Evolutionary conservation across 92 coral and sea anemone genomes (phyloP).

Genomic region (Phenganax stokvisi): DNA sequence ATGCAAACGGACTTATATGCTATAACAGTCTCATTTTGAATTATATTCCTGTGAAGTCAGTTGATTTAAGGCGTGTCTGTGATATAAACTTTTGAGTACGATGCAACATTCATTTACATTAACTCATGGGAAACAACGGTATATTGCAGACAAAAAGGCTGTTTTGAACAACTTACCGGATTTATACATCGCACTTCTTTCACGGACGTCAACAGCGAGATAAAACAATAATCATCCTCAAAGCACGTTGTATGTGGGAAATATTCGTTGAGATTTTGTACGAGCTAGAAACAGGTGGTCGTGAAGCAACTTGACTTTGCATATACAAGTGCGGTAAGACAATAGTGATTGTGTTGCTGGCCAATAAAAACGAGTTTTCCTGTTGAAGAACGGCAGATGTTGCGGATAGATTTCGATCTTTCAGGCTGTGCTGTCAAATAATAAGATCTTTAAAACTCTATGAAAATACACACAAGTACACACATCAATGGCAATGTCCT

Average conservation of each 20-base stretch:
- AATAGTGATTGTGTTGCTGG: slow-evolving; percentile 22
- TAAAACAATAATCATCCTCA: not conserved
- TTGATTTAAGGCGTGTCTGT: slow-evolving; percentile 15
- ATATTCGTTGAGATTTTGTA: slow-evolving; percentile 2
- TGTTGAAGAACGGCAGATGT: slow-evolving; percentile 7
- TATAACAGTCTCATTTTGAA: too few species aligned
- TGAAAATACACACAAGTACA: not conserved
- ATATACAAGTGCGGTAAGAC: slow-evolving; percentile 29
- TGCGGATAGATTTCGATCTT: slow-evolving; percentile 8
- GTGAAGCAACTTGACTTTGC: slow-evolving; percentile 15
- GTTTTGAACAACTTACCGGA: not conserved
- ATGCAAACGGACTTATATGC: not conserved
- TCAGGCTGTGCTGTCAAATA: not conserved
- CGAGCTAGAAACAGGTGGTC: slow-evolving; percentile 36
- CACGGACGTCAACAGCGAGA: not conserved
- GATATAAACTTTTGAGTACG: not conserved
- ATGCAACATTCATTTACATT: not conserved
- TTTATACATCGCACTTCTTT: not conserved
- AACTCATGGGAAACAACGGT: not conserved
- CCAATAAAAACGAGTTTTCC: slow-evolving; percentile 24
- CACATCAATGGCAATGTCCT: not conserved
- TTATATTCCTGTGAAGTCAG: not conserved
- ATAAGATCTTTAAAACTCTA: not conserved
- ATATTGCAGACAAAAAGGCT: not conserved
- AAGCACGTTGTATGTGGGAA: not conserved